Base-by-base conservation (phyloP, 2,888 invertebrate genomes). In the Ophraella communa region DNA sequence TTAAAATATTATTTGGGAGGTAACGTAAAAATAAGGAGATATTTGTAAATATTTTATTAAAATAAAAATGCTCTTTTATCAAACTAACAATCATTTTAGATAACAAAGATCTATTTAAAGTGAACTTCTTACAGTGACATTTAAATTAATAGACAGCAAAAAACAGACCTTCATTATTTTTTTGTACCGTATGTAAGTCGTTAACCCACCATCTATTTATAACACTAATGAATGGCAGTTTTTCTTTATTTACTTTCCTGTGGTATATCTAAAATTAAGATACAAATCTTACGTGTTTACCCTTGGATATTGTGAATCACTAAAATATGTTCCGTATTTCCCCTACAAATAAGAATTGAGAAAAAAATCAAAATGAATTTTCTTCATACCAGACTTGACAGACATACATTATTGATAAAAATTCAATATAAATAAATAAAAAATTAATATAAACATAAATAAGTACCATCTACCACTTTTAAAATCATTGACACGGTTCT, bases 171-270 rank as follows among this genome's bases (percentile, higher is more conserved):
- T 45, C 45, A 47, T 52, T 57, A 61, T 66, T 66, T 68, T n/a
- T 65, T 63, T 61, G 61, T 61, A 47, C 61, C 63, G 65, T 63
- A 66, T 66, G 68, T 61, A 71, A 68, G 73, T 74, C 74, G 66
- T 73, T 73, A 70, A 74, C 74, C 74, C 62, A 63, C 45, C 57
- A 10, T 62, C 70, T 74, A 73, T 73, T 73, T 74, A 73, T 73
- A 70, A 69, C 59, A 65, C 66, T 66, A 71, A 71, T 72, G 73
- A 73, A 72, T 72, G 71, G 65, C 68, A 68, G 67, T 69, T 66
- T 70, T 71, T 72, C 71, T 72, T 70, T 67, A 62, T 66, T 66
- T 68, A 63, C 66, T 69, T 72, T 67, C 62, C 64, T 61, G 56
- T 54, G 58, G 65, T 69, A 71, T 62, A 64, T 67, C 65, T 72